Evolutionary conservation across 1,140 invertebrate genomes (phyloP).

Genomic region (Whitmania pigra): DNA sequence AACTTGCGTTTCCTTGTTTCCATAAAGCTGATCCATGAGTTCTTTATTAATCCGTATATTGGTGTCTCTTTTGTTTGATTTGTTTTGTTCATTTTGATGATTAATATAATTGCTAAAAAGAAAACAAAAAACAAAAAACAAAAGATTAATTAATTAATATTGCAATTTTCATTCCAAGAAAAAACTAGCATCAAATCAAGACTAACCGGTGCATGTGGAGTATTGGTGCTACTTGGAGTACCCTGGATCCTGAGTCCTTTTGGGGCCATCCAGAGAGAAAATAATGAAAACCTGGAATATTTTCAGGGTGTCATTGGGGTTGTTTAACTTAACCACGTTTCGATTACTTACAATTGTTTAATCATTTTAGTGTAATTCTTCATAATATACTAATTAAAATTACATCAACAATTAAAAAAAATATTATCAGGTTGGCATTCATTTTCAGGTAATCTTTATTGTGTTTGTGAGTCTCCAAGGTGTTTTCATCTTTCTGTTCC

Average conservation of each 20-base stretch:
- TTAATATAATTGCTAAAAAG: no score
- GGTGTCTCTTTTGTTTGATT: no score
- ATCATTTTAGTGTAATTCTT: not conserved
- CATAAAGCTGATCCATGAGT: no score
- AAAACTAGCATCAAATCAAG: not conserved
- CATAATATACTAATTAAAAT: not conserved
- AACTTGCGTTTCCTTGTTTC: no score
- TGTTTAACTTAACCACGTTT: no score
- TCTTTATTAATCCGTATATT: no score
- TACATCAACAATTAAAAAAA: not conserved
- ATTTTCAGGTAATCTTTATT: conserved; percentile 17
- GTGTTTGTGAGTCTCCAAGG: conserved; percentile 17
- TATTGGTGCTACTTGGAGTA: conserved; percentile 17
- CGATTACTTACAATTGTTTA: no score
- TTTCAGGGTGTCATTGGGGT: conserved; percentile 7
- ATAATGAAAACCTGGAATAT: not conserved
- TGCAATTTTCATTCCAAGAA: no score
- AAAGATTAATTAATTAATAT: no score
- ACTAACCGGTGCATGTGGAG: not conserved
- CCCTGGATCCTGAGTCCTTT: conserved; percentile 19
- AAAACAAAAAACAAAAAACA: no score
- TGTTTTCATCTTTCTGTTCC: conserved; percentile 19
- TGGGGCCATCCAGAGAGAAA: conserved; percentile 10
- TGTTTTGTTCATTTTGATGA: no score
- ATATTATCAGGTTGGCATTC: not conserved